These are phyloP conservation scores for Trilocha varians DNA, from an alignment of 2,888 invertebrate species.

Conservation along the genomic window DNA sequence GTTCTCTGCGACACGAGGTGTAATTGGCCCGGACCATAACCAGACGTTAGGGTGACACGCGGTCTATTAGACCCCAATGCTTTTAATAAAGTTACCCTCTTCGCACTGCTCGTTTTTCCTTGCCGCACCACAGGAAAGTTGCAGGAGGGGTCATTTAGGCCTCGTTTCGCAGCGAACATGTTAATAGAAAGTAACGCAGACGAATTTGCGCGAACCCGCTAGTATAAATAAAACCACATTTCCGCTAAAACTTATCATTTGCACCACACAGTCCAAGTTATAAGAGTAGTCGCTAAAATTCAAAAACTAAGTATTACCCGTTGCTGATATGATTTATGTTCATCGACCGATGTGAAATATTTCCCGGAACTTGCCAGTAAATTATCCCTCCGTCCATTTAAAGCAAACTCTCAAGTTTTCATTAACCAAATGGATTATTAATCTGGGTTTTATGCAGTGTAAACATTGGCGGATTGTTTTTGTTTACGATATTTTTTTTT, in stretches of 20 bases:
- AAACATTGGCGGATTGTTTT: not conserved
- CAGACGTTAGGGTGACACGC: too few species aligned
- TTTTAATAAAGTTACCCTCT: too few species aligned
- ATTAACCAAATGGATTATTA: not conserved
- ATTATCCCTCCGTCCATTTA: not conserved
- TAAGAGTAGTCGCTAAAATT: conserved; percentile 4
- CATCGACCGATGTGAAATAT: not conserved
- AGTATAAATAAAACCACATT: not conserved
- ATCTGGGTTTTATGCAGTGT: not conserved
- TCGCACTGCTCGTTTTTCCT: too few species aligned
- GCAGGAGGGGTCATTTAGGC: too few species aligned
- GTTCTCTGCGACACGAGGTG: too few species aligned
- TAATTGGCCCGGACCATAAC: too few species aligned
- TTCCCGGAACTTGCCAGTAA: conserved; percentile 1
- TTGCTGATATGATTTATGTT: conserved; percentile 7
- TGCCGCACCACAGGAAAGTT: too few species aligned
- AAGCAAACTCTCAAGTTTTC: not conserved
- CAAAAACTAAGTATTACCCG: conserved; percentile 6
- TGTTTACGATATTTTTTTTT: too few species aligned
- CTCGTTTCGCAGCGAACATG: too few species aligned
- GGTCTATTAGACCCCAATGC: too few species aligned
- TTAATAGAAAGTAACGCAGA: not conserved
- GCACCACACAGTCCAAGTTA: not conserved
- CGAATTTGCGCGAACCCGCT: too few species aligned
- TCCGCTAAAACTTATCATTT: not conserved